Conservation (phyloP, 2,113 vertebrate genomes). For the Vombatus ursinus region DNA sequence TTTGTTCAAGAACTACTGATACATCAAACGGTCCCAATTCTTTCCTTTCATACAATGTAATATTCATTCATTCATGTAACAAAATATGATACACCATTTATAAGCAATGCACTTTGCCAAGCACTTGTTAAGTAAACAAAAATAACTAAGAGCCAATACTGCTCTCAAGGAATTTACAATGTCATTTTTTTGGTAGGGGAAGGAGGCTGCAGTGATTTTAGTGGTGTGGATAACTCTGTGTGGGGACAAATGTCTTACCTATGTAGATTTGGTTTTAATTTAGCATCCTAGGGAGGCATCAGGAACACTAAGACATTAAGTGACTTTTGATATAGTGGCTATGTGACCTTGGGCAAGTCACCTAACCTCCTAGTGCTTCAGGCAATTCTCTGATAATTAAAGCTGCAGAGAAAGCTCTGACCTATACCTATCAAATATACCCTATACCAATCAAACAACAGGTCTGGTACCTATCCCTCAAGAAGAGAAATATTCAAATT, state of each 20-base stretch:
- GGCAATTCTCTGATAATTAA: background rate
- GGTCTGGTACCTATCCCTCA: background rate
- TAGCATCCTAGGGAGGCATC: background rate
- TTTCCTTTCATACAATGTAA: background rate
- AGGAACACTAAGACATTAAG: no score
- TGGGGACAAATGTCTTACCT: no score
- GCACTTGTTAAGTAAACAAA: background rate
- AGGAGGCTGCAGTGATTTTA: background rate
- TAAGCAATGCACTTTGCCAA: background rate
- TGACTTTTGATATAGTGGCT: no score
- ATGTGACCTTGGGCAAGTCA: background rate
- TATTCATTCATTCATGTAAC: background rate
- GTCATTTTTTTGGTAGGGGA: background rate
- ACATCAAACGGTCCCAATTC: no score
- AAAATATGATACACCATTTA: background rate
- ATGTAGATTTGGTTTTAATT: background rate
- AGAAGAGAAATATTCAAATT: background rate
- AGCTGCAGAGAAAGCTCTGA: background rate
- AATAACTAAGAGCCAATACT: background rate
- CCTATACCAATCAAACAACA: background rate
- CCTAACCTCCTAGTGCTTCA: background rate
- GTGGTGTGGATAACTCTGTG: background rate
- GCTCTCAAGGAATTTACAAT: background rate
- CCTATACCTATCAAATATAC: background rate
- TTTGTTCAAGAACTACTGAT: no score